Evolutionary conservation across 2,113 vertebrate genomes (phyloP).

Genomic region (Pterocles burchelli): DNA sequence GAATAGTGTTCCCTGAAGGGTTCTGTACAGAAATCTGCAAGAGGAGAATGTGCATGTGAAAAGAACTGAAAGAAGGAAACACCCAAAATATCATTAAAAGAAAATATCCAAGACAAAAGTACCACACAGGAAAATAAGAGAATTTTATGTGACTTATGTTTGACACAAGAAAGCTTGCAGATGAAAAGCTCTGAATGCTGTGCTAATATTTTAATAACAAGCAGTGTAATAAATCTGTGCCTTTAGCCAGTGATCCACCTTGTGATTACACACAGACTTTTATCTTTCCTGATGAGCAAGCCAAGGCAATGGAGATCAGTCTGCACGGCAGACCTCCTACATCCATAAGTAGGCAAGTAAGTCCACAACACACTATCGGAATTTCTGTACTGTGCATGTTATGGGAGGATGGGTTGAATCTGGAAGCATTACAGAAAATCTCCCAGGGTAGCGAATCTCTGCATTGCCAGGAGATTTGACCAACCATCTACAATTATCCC

Average conservation of each 20-base stretch:
- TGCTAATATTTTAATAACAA: neutral
- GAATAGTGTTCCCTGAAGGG: constrained; percentile 89
- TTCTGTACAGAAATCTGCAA: constrained; percentile 89
- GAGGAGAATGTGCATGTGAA: neutral
- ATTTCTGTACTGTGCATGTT: neutral
- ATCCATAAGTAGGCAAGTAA: neutral
- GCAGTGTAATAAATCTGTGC: neutral
- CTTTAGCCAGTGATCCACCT: neutral
- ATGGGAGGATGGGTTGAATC: neutral
- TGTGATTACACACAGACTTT: neutral
- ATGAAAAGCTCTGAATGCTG: neutral
- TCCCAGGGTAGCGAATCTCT: neutral
- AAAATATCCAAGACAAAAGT: neutral
- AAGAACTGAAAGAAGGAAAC: neutral
- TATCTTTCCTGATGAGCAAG: neutral
- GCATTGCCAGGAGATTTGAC: neutral
- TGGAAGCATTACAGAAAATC: neutral
- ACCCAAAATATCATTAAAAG: neutral
- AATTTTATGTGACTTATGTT: neutral
- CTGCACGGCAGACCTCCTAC: neutral
- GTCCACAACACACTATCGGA: neutral
- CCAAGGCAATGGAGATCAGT: neutral
- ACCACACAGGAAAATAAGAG: neutral
- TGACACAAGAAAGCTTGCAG: neutral
- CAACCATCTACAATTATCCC: neutral